Base-by-base conservation (phyloP, 2,797 vertebrate genomes). In the Tarsius wallacei region DNA sequence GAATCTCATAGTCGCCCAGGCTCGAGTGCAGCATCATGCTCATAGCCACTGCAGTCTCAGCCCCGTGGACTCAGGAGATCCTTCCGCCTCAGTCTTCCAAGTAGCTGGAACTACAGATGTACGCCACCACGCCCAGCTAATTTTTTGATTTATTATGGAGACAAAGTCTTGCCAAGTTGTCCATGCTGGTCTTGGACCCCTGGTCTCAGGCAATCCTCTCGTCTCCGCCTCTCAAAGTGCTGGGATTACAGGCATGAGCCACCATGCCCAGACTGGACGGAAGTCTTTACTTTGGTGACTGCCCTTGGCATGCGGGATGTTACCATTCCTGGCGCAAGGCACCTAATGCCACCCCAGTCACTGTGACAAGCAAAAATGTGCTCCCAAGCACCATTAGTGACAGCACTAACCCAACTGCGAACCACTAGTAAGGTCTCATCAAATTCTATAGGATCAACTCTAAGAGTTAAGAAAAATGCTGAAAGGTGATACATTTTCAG, bases 291-390 rank as follows among this genome's bases (percentile, higher is more conserved):
- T 55, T 22, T n/a, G 51, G 66, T 5, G 10, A 42, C 47, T 70
- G 47, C 55, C 19, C 53, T n/a, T 81, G 49, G 49, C 26, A 64
- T 36, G 36, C 1, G 4, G 61, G 85, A 13, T 64, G 59, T 53
- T 63, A 42, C n/a, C 17, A 70, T 61, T 49, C 64, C 76, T 26
- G 59, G 55, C 24, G 17, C 22, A 16, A 42, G 76, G 71, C 51
- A 86, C 33, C 85, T 57, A 57, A 90, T 11, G 47, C 15, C 49
- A 24, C 33, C 22, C 36, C 2, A 17, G 61, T 57, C 42, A 53
- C 36, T 3, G 12, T 68, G 81, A 92, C n/a, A 80, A 91, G 36
- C 84, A 88, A 90, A 93, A 91, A 31, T 53, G 64, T 59, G 49
- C n/a, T 68, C 53, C 28, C 21, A 26, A 53, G 70, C 47, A 42